Percentiles rank a stretch among this genome's conserved stretches.
phyloP scores from a whole-genome alignment of 64 coral and sea anemone genomes.

The Pocillopora damicornis region DNA sequence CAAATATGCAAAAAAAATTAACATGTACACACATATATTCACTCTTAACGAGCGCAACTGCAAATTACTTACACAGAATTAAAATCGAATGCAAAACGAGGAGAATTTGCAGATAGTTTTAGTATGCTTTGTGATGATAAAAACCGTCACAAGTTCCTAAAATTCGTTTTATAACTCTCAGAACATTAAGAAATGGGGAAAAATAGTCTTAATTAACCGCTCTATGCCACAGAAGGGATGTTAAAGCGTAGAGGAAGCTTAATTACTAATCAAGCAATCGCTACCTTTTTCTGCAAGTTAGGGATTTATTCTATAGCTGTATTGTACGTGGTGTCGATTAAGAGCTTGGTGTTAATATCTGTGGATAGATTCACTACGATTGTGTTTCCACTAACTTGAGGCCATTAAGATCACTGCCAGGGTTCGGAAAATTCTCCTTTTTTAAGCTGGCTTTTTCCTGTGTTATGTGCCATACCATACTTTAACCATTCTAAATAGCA shows the following conservation, averaged over 20 bases:
- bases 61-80: too few relatives aligned
- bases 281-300: slow-evolving; percentile 3
- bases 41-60: too few relatives aligned
- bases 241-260: slow-evolving; percentile 7
- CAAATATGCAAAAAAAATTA: too few relatives aligned
- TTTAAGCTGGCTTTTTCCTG: background rate
- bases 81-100: too few relatives aligned
- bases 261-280: background rate
- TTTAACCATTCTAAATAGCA: background rate
- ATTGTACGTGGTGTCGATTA: background rate
- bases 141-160: too few relatives aligned
- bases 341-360: slow-evolving; percentile 7
- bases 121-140: too few relatives aligned
- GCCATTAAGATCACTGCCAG: background rate
- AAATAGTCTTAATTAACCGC: background rate
- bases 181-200: too few relatives aligned
- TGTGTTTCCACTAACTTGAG: background rate
- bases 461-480: background rate
- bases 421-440: background rate
- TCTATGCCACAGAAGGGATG: slow-evolving; percentile 24
- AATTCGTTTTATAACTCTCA: too few relatives aligned
- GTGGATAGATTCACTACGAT: slow-evolving; percentile 5
- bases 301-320: slow-evolving; percentile 6
- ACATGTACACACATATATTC: too few relatives aligned
- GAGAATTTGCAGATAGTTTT: too few relatives aligned